Evolutionary conservation across 2,888 invertebrate genomes (phyloP), one percentile per base, ranked within the genome.

Genomic region (Phorcus lineatus): DNA sequence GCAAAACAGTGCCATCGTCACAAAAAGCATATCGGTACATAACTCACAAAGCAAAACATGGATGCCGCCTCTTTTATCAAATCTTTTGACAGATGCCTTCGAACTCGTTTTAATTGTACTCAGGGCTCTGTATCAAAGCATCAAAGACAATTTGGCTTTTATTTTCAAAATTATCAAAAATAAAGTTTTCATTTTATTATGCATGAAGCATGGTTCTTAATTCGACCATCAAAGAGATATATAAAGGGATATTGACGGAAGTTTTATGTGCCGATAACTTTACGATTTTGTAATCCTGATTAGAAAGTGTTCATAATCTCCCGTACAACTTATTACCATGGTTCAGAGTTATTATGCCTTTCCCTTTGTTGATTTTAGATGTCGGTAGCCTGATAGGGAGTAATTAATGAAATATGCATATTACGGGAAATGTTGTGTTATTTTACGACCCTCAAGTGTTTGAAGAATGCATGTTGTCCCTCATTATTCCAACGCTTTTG

Each of bases 21-120:
- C 70, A 70, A 70, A 70, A 70, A 70, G 70, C 70, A 70, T 70
- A 70, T 70, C 70, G 19, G 70, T 36, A 70, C 70, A 70, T 70
- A 36, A 70, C 36, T 70, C 70, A 70, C 40, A 40, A 31, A 70
- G 70, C 19, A 19, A 19, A 36, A 70, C 40, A 70, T 70, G 31
- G 36, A 70, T 9, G 40, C 36, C 36, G 19, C 19, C 31, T 70
- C 70, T 70, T 70, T 40, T 19, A 36, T 40, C 31, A 70, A 70
- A 40, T 19, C 31, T 36, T 19, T 40, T 70, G 70, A 40, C 70
- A 70, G 70, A 70, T 70, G 70, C 40, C 28, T 36, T 70, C 36
- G 40, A 36, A 70, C 17, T 31, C 70, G 36, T 31, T 70, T 70
- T 31, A 70, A 70, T 36, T 36, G 36, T 31, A 36, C 36, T 70